Conservation (phyloP, 2,888 invertebrate genomes). For the Amphipoea oculea region DNA sequence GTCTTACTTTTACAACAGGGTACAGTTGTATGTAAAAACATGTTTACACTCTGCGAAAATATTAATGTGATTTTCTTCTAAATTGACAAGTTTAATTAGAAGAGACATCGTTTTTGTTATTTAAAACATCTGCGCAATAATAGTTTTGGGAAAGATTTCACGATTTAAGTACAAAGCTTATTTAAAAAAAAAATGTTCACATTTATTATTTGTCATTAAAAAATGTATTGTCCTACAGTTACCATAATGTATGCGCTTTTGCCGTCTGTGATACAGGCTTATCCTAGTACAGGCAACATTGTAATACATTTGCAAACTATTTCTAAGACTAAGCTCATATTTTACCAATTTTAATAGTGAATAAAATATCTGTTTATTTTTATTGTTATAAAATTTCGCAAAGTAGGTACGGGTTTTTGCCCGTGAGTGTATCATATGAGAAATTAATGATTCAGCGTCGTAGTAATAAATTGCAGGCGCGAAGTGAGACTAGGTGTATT, state of each 20-base stretch:
- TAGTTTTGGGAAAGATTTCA: not conserved
- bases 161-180: too few species aligned
- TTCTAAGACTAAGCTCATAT: not conserved
- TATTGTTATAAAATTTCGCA: not conserved
- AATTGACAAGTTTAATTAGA: not conserved
- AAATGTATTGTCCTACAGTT: too few species aligned
- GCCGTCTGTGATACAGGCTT: too few species aligned
- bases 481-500: slow-evolving; percentile 33
- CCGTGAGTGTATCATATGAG: slow-evolving; percentile 31
- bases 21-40: not conserved
- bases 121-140: not conserved
- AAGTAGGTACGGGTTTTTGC: not conserved
- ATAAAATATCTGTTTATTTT: not conserved
- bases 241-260: too few species aligned
- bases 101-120: not conserved
- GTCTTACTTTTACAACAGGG: not conserved
- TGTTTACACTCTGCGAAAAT: not conserved
- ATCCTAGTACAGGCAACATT: too few species aligned
- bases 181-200: not conserved
- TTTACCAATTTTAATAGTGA: not conserved
- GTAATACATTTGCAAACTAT: too few species aligned
- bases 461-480: slow-evolving; percentile 46
- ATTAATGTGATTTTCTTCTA: not conserved
- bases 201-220: too few species aligned
- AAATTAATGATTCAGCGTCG: slow-evolving; percentile 50